Evolutionary conservation across 2,888 invertebrate genomes (phyloP).

Genomic region (Andrena minutula): DNA sequence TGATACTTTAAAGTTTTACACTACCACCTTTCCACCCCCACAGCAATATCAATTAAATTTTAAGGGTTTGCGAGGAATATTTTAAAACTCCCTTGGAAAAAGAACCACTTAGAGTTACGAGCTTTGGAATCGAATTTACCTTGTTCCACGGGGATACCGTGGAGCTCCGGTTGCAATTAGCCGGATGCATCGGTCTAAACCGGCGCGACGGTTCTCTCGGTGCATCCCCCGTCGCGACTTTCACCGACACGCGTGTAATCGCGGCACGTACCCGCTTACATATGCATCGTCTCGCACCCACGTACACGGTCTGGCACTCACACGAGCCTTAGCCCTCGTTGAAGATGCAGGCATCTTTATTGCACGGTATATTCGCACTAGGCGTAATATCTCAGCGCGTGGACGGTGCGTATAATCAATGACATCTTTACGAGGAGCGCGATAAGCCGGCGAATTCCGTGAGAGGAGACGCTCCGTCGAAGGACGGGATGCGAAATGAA

Average conservation of each 20-base stretch:
- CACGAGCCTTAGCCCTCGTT: not conserved
- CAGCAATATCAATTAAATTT: too few species aligned
- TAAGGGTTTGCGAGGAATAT: too few species aligned
- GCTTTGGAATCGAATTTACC: not conserved
- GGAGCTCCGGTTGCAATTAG: slow-evolving; percentile 52
- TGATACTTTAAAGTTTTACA: too few species aligned
- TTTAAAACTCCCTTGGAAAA: too few species aligned
- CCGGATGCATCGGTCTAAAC: slow-evolving; percentile 42
- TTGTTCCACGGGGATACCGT: not conserved
- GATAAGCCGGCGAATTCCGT: slow-evolving; percentile 68
- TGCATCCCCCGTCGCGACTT: slow-evolving; percentile 53
- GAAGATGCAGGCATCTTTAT: slow-evolving; percentile 64
- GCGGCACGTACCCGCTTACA: slow-evolving; percentile 28
- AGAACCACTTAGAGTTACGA: not conserved
- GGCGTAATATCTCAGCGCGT: slow-evolving; percentile 69
- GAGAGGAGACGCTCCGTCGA: slow-evolving; percentile 31
- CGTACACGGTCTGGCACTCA: slow-evolving; percentile 3
- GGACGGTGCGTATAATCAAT: slow-evolving; percentile 75
- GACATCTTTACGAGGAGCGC: slow-evolving; percentile 76
- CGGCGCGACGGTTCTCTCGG: slow-evolving; percentile 37
- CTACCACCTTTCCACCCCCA: too few species aligned
- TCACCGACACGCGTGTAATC: slow-evolving; percentile 49
- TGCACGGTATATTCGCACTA: slow-evolving; percentile 70
- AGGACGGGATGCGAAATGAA: slow-evolving; percentile 29
- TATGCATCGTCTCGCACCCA: slow-evolving; percentile 24